These are phyloP conservation scores for Reticulitermes speratus DNA, from an alignment of 1,140 invertebrate species.

Conservation along the genomic window DNA sequence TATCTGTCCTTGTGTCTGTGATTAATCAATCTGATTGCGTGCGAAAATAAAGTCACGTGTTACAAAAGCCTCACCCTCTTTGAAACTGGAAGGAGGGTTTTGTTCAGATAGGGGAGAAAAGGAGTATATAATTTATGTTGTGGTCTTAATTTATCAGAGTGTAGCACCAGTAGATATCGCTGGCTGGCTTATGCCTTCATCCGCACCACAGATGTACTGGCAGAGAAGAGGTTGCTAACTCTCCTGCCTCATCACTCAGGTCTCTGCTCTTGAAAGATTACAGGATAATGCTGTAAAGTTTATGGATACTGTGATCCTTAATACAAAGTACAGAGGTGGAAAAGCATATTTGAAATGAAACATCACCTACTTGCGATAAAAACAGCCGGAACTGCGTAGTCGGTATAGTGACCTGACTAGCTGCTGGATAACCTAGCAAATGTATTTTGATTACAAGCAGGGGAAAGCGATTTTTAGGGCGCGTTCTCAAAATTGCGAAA, in stretches of 20 bases:
- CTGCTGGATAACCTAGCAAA: too few species aligned
- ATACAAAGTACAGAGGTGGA: too few species aligned
- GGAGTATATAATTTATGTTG: constrained; percentile 1
- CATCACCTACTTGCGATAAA: too few species aligned
- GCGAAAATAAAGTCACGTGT: neutral
- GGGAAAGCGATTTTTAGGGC: too few species aligned
- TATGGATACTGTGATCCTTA: too few species aligned
- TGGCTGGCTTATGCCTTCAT: neutral
- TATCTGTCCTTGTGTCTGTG: neutral
- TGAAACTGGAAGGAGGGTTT: neutral
- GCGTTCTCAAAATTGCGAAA: too few species aligned
- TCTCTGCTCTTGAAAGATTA: too few species aligned
- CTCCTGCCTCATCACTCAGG: neutral
- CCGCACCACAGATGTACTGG: neutral
- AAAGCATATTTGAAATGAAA: too few species aligned
- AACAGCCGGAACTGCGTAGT: too few species aligned
- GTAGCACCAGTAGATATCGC: neutral
- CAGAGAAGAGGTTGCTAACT: neutral
- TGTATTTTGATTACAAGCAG: too few species aligned
- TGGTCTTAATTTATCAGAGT: constrained; percentile 7
- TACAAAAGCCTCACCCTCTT: neutral
- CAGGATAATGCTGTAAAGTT: too few species aligned
- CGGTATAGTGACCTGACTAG: too few species aligned
- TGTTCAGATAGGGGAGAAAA: neutral
- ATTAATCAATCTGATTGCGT: neutral